These are phyloP conservation scores for Hirtodrosophila confusa DNA, from an alignment of 2,888 invertebrate species.

Conservation along the genomic window DNA sequence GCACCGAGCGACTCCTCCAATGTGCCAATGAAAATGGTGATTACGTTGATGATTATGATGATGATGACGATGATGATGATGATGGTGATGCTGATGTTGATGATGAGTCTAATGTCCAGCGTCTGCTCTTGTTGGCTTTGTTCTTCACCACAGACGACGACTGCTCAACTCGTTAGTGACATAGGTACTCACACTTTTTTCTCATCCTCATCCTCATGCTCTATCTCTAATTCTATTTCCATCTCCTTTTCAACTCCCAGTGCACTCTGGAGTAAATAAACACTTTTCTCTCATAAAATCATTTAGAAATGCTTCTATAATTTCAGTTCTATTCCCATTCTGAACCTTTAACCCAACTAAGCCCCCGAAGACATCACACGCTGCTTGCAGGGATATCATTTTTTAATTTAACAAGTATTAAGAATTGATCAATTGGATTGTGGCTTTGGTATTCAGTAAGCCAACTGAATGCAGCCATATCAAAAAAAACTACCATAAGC, in stretches of 20 bases:
- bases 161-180: constrained; percentile 54
- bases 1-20: constrained; percentile 12
- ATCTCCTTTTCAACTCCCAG: constrained; percentile 18
- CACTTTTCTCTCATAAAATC: no score
- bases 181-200: not conserved
- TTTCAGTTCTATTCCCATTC: no score
- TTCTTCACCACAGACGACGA: constrained; percentile 45
- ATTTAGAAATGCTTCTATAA: no score
- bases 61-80: constrained; percentile 13
- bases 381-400: no score
- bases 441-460: no score
- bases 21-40: constrained; percentile 23
- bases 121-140: constrained; percentile 31
- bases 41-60: constrained; percentile 19
- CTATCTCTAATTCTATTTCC: not conserved
- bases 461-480: no score
- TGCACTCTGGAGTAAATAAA: no score
- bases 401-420: no score
- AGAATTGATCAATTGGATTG: no score
- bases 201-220: not conserved
- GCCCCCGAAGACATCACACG: no score
- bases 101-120: constrained; percentile 4
- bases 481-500: no score
- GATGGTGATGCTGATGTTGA: not conserved
- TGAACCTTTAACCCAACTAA: no score